phyloP scores from a whole-genome alignment of 2,797 vertebrate genomes.

The Chrosomus eos region DNA sequence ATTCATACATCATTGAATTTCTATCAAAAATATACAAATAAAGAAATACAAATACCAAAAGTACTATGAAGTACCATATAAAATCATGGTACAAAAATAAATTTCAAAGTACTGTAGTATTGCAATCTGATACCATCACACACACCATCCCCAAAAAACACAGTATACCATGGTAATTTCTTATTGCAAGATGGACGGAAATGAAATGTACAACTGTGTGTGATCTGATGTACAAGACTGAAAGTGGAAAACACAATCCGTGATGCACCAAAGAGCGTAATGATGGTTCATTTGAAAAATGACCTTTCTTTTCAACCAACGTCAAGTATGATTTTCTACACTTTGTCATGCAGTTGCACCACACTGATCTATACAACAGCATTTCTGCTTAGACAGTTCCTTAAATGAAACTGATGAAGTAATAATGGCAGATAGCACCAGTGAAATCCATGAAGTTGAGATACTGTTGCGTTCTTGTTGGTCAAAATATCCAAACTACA shows the following conservation, averaged over 20 bases:
- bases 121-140: background rate
- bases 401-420: conserved; percentile 1
- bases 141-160: background rate
- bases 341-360: conserved; percentile 1
- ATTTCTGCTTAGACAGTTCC: conserved; percentile 25
- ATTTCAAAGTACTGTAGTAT: background rate
- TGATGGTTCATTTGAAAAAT: conserved; percentile 14
- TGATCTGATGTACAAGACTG: conserved; percentile 4
- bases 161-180: background rate
- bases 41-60: background rate
- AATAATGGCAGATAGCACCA: conserved; percentile 11
- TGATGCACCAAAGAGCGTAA: background rate
- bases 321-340: background rate
- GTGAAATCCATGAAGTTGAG: background rate
- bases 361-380: background rate
- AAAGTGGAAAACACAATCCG: conserved; percentile 2
- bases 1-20: background rate
- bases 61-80: background rate
- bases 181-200: background rate
- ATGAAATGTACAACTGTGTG: background rate
- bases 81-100: background rate
- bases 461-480: background rate
- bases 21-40: background rate
- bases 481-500: too few species aligned
- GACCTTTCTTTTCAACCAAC: background rate